phyloP scores from a whole-genome alignment of 2,113 vertebrate genomes.

The Hippoglossus stenolepis region DNA sequence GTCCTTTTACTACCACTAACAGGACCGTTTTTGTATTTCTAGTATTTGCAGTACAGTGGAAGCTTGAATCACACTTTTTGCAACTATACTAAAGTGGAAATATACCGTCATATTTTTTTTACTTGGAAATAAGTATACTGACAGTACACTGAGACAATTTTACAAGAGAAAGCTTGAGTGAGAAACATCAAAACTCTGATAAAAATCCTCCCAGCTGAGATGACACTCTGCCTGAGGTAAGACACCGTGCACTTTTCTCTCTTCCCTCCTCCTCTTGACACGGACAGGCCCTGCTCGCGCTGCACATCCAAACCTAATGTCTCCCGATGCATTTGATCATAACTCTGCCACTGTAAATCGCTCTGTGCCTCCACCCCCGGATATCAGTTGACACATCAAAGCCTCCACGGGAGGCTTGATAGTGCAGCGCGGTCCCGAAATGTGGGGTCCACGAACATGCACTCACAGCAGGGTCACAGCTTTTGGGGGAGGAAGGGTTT shows the following conservation, averaged over 20 bases:
- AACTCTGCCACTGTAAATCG: conserved; percentile 41
- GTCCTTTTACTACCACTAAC: not conserved
- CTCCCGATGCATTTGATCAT: conserved; percentile 55
- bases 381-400: conserved; percentile 56
- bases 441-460: not conserved
- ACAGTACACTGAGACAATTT: conserved; percentile 3
- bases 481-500: conserved; percentile 1
- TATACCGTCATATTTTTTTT: not conserved
- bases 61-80: not conserved
- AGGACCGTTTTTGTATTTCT: not conserved
- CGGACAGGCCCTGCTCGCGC: conserved; percentile 20
- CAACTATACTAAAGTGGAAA: not conserved
- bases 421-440: not conserved
- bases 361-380: conserved; percentile 28
- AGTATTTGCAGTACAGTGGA: no score
- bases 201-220: conserved; percentile 34
- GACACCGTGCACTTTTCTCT: conserved; percentile 12
- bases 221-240: conserved; percentile 55
- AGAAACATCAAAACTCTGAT: conserved; percentile 36
- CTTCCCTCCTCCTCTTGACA: conserved; percentile 28
- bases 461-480: not conserved
- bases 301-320: conserved; percentile 37
- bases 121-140: not conserved
- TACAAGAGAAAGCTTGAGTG: conserved; percentile 5
- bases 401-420: conserved; percentile 10